Conservation (phyloP, 35 echinoderm and acorn worm species). For the Apostichopus parvimensis region DNA sequence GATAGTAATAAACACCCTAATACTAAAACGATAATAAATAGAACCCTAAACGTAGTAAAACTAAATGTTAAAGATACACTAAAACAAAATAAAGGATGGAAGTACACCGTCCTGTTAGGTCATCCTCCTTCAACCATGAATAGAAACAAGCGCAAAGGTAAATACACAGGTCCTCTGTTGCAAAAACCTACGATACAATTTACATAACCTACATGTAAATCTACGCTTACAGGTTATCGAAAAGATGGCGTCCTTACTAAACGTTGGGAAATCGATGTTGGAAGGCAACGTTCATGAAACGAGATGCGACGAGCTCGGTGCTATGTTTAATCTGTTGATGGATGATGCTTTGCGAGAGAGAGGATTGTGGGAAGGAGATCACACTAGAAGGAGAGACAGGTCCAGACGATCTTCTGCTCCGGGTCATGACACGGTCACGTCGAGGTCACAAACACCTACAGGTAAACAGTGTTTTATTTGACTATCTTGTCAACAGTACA, state of each 20-base stretch:
- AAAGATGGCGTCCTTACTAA: slow-evolving; percentile 71
- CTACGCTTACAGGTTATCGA: slow-evolving; percentile 55
- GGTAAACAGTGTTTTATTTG: not conserved
- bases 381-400: slow-evolving; percentile 58
- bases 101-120: not conserved
- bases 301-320: slow-evolving; percentile 73
- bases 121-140: not conserved
- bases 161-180: no score
- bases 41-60: no score
- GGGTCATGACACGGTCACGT: not conserved
- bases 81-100: no score
- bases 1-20: no score
- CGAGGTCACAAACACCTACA: not conserved
- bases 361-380: slow-evolving; percentile 77
- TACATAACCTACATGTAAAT: not conserved
- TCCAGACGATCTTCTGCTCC: not conserved
- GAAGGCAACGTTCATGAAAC: slow-evolving; percentile 69
- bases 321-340: slow-evolving; percentile 86
- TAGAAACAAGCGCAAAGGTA: not conserved
- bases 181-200: not conserved
- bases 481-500: not conserved
- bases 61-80: no score
- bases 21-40: no score
- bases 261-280: slow-evolving; percentile 56
- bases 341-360: slow-evolving; percentile 61